phyloP scores from a whole-genome alignment of 1,140 invertebrate genomes.

The Campoletis sonorensis region DNA sequence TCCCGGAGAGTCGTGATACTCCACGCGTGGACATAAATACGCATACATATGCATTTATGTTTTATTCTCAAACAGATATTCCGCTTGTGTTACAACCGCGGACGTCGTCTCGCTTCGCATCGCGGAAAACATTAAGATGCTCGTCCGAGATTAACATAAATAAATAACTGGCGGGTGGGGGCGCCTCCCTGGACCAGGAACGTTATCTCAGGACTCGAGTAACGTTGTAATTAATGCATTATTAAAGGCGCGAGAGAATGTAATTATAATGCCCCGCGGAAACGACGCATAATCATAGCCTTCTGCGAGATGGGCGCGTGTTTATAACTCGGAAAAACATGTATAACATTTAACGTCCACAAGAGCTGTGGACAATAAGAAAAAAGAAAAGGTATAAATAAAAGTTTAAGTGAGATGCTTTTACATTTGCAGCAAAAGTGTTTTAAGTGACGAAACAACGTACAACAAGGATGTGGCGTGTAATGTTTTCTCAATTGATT shows the following conservation, averaged over 20 bases:
- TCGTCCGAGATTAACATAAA: constrained; percentile 60
- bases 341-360: background rate
- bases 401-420: background rate
- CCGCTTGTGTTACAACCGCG: background rate
- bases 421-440: background rate
- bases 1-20: constrained; percentile 21
- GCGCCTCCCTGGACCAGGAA: constrained; percentile 17
- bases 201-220: constrained; percentile 20
- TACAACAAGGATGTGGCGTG: too few species aligned
- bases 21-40: background rate
- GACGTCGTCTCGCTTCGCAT: constrained; percentile 46
- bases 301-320: constrained; percentile 3
- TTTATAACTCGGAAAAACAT: background rate
- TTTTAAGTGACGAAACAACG: background rate
- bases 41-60: background rate
- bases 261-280: constrained; percentile 56
- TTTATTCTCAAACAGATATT: constrained; percentile 8
- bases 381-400: background rate
- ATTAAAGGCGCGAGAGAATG: constrained; percentile 57
- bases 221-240: constrained; percentile 62
- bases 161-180: constrained; percentile 54
- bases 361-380: background rate
- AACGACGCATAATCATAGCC: constrained; percentile 51
- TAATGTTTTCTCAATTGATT: too few species aligned
- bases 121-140: constrained; percentile 51